Base-by-base conservation (phyloP, 2,113 vertebrate genomes). In the Varanus salvator region DNA sequence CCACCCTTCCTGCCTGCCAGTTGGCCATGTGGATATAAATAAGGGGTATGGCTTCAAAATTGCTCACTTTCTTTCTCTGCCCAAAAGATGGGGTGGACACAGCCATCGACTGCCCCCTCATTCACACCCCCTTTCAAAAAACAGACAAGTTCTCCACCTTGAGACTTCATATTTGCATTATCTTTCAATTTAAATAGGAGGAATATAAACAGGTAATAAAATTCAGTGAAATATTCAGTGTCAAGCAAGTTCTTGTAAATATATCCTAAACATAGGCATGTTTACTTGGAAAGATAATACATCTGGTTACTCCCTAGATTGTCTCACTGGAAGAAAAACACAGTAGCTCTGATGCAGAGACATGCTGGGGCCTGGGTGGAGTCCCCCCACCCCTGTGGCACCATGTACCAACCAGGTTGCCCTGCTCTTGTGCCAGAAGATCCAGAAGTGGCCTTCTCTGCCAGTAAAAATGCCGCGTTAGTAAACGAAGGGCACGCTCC, bases 41-140 rank as follows among this genome's bases (percentile, higher is more conserved):
- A 96, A 97, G 95, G 95, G 95, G 93, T 94, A 94, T 95, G 96
- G 95, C 95, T 92, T 89, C 89, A 93, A 94, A 96, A 93, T 80
- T 87, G 92, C 93, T 94, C 86, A 52, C 57, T 21, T 84, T 89
- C 72, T 14, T 54, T 52, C 57, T 54, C n/a, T 69, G 12, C 82
- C 68, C 57, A 52, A 89, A 84, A 68, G 27, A 76, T 38, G 31
- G 27, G 50, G 66, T 52, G 19, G 48, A n/a, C 15, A 12, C 31
- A 31, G 68, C 34, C 50, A 52, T 54, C 2, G 23, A 25, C 72
- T 80, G 93, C 38, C 29, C 34, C 3, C 38, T 44, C 38, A 44
- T 44, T 44, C 38, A 44, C 19, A 8, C 64, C 34, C 38, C 68
- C 21, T 19, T 21, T n/a, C n/a, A 31, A 44, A 94, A 91, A 89